Conservation (phyloP, 1,140 invertebrate genomes). For the Solen grandis region DNA sequence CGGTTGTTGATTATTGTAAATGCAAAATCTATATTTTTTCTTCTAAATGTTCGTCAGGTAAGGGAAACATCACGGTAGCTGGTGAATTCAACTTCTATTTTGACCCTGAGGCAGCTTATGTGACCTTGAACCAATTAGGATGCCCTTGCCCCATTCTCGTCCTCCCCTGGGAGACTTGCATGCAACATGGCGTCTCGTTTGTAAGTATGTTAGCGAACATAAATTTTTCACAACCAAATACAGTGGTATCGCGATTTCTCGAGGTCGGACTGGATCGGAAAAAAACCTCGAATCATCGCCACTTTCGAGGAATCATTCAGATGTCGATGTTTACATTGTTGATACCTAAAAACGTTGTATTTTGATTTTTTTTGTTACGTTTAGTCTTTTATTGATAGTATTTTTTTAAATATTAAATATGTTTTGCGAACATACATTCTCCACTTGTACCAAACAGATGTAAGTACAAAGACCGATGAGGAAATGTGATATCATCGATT, state of each 20-base stretch:
- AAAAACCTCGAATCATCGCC: too few species aligned
- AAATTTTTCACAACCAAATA: background rate
- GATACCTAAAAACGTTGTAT: too few species aligned
- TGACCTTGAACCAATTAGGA: conserved; percentile 91
- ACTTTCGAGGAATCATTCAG: too few species aligned
- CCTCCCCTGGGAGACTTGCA: conserved; percentile 57
- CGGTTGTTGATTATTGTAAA: background rate
- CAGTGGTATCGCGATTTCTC: background rate
- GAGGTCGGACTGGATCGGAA: background rate
- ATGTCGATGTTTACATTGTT: background rate
- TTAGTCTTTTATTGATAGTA: too few species aligned
- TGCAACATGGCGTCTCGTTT: conserved; percentile 16
- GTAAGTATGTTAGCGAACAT: conserved; percentile 24
- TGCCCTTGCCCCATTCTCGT: conserved; percentile 57
- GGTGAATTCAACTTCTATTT: conserved; percentile 90
- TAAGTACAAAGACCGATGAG: too few species aligned
- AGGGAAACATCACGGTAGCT: conserved; percentile 85
- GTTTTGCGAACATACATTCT: too few species aligned
- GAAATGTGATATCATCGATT: too few species aligned
- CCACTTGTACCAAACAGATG: too few species aligned
- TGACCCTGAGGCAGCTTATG: conserved; percentile 90
- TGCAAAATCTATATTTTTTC: background rate
- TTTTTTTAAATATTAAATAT: too few species aligned
- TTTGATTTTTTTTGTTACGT: too few species aligned
- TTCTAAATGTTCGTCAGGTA: conserved; percentile 79